Evolutionary conservation across 2,797 vertebrate genomes (phyloP).

Genomic region (Acestrorhynchus altus): DNA sequence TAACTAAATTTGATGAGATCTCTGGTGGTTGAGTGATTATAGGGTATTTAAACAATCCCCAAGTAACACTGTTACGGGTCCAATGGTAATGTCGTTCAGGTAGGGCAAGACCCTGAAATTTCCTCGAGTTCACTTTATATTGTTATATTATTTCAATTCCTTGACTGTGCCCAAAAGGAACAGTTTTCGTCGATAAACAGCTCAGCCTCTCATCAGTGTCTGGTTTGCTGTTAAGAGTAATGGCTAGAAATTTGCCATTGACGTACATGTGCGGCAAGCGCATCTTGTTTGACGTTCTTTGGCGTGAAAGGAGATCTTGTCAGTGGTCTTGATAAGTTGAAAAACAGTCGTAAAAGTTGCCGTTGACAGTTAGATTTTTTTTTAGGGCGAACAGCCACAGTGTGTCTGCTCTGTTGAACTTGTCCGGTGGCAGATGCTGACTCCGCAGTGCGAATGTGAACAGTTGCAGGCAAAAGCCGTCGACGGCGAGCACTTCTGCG

Average conservation of each 20-base stretch:
- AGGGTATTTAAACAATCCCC: too few species aligned
- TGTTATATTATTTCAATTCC: too few species aligned
- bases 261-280: neutral
- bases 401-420: neutral
- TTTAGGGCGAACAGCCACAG: neutral
- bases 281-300: constrained; percentile 7
- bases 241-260: neutral
- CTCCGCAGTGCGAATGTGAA: constrained; percentile 32
- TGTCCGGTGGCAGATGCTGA: constrained; percentile 26
- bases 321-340: neutral
- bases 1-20: neutral
- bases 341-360: constrained; percentile 2
- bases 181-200: neutral
- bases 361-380: constrained; percentile 51
- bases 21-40: neutral
- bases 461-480: constrained; percentile 24
- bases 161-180: neutral
- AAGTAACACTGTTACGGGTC: too few species aligned
- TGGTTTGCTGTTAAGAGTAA: neutral
- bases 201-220: neutral
- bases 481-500: constrained; percentile 2
- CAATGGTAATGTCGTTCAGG: too few species aligned
- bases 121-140: too few species aligned
- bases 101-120: too few species aligned
- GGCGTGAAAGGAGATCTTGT: neutral